A percentile compares a stretch with the other conserved stretches of the same genome.
Evolutionary conservation across 2,888 invertebrate species (phyloP).

Genomic region (Acrobasis consociella): DNA sequence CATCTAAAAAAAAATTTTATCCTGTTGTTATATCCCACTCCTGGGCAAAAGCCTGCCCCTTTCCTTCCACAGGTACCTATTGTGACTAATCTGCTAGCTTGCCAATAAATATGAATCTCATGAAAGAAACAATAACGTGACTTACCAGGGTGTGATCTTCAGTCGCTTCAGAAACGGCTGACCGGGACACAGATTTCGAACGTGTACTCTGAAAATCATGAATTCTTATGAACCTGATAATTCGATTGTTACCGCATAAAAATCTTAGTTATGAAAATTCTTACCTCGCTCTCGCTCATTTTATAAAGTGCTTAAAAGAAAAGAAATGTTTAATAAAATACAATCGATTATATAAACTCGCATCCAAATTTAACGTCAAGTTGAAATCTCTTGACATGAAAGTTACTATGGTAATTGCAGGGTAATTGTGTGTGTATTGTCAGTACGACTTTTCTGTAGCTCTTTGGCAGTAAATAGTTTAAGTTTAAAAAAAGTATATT

Average conservation of each 20-base stretch:
- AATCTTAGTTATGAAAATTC: conserved; percentile 23
- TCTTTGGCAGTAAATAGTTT: too few relatives aligned
- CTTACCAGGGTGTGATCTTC: conserved; percentile 51
- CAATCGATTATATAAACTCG: conserved; percentile 32
- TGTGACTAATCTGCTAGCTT: neutral
- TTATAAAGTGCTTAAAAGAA: conserved; percentile 27
- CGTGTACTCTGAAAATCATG: conserved; percentile 56
- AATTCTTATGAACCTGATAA: neutral
- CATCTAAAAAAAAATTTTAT: too few relatives aligned
- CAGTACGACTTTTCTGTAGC: neutral
- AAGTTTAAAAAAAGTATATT: too few relatives aligned
- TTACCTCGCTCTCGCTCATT: conserved; percentile 67
- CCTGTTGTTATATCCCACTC: too few relatives aligned
- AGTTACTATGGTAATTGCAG: neutral
- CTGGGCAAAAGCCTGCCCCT: too few relatives aligned
- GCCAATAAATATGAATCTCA: neutral
- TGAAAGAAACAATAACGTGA: neutral
- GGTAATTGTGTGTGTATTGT: too few relatives aligned
- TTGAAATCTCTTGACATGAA: conserved; percentile 4
- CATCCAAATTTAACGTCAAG: conserved; percentile 31
- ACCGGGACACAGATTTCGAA: conserved; percentile 54
- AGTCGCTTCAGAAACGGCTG: conserved; percentile 50
- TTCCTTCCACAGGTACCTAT: neutral
- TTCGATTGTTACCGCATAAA: too few relatives aligned
- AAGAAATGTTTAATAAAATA: conserved; percentile 29